A percentile compares a stretch with the other conserved stretches of the same genome.
phyloP scores from a whole-genome alignment of 2,888 invertebrate genomes.

The Drosophila prolongata region DNA sequence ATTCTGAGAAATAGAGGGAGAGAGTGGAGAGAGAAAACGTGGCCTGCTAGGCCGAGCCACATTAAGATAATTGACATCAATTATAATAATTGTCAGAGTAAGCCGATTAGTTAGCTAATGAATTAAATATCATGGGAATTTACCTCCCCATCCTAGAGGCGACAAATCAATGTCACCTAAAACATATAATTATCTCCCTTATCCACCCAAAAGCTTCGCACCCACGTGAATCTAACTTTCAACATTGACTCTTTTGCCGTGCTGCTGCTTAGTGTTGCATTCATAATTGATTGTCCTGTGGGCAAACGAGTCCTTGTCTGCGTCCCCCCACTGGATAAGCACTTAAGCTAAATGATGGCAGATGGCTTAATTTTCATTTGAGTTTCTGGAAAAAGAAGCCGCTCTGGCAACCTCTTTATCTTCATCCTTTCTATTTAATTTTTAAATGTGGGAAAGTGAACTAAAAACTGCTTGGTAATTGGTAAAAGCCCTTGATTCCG shows the following conservation, averaged over 20 bases:
- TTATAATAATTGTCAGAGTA: constrained; percentile 45
- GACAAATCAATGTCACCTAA: constrained; percentile 56
- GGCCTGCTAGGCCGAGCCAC: constrained; percentile 21
- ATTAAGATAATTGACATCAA: constrained; percentile 39
- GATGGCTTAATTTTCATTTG: constrained; percentile 53
- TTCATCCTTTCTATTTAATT: constrained; percentile 17
- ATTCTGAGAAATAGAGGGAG: background rate
- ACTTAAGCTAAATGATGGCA: constrained; percentile 52
- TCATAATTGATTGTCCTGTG: constrained; percentile 73
- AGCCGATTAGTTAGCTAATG: constrained; percentile 58
- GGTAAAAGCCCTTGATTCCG: constrained; percentile 34
- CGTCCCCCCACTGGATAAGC: constrained; percentile 33
- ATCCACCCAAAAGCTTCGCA: constrained; percentile 12
- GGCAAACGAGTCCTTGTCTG: constrained; percentile 43
- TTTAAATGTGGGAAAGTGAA: constrained; percentile 27
- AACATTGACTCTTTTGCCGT: background rate
- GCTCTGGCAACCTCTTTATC: constrained; percentile 33
- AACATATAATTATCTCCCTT: constrained; percentile 45
- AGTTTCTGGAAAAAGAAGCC: constrained; percentile 42
- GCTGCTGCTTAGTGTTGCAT: constrained; percentile 47
- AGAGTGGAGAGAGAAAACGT: background rate
- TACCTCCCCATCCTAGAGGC: constrained; percentile 4
- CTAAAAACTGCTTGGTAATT: constrained; percentile 35
- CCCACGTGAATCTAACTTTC: constrained; percentile 16
- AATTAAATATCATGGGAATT: constrained; percentile 28